phyloP scores from a whole-genome alignment of 2,797 vertebrate species.

The Tokudaia muenninki region DNA sequence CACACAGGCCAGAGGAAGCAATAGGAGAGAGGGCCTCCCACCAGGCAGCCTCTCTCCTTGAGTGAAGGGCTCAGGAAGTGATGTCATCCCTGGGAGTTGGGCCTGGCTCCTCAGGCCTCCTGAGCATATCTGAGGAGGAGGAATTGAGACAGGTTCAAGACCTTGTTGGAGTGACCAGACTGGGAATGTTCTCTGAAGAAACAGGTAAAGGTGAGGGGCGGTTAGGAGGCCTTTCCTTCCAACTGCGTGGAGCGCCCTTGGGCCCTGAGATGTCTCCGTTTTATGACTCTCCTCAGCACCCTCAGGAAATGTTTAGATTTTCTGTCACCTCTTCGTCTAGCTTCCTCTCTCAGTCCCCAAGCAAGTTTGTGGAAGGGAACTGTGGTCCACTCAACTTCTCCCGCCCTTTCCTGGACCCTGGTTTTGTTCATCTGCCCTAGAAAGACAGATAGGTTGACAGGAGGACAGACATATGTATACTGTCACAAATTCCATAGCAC shows the following conservation, averaged over 20 bases:
- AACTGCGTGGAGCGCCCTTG: background rate
- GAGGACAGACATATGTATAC: background rate
- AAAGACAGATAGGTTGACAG: background rate
- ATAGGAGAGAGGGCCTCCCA: background rate
- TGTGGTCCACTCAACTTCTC: background rate
- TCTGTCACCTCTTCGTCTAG: background rate
- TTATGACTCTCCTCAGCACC: background rate
- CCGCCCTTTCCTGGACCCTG: background rate
- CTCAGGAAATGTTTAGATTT: background rate
- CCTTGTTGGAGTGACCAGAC: background rate
- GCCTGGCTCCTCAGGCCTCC: background rate
- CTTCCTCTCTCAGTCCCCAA: background rate
- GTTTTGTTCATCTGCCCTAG: background rate
- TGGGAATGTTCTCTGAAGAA: background rate
- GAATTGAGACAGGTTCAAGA: background rate
- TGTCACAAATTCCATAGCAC: background rate
- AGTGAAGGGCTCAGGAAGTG: background rate
- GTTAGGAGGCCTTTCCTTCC: background rate
- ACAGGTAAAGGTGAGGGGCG: background rate
- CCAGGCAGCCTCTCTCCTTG: background rate
- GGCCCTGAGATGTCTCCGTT: background rate
- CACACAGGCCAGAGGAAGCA: rapidly evolving
- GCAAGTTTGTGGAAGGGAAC: background rate
- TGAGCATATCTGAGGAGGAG: background rate
- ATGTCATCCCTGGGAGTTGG: background rate